These are phyloP conservation scores for Vanacampus margaritifer DNA, from an alignment of 2,113 vertebrate genomes.

Conservation along the genomic window DNA sequence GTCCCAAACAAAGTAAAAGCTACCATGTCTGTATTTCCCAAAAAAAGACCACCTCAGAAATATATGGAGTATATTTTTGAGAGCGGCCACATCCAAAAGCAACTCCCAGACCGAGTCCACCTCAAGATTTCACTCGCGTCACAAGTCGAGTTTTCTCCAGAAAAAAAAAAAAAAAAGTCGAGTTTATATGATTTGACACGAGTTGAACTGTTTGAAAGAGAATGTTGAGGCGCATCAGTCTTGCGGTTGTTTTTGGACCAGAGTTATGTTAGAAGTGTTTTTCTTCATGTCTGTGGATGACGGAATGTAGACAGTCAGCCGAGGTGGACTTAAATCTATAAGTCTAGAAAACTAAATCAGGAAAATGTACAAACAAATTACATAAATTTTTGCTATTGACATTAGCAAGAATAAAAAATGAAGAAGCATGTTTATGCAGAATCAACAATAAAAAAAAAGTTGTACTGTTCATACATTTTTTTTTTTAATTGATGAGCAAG, in stretches of 20 bases:
- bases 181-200: background rate
- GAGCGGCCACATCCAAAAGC: conserved; percentile 57
- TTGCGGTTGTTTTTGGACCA: conserved; percentile 58
- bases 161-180: too few species aligned
- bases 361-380: background rate
- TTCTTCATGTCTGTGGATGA: conserved; percentile 32
- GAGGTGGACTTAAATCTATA: conserved; percentile 36
- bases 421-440: background rate
- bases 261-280: conserved; percentile 22
- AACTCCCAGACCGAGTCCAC: conserved; percentile 30
- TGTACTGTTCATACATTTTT: too few species aligned
- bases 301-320: conserved; percentile 18
- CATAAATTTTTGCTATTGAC: background rate
- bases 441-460: too few species aligned
- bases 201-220: conserved; percentile 21
- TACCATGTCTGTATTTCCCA: conserved; percentile 76
- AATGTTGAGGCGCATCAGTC: conserved; percentile 1
- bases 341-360: background rate
- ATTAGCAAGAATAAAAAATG: background rate
- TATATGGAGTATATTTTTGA: conserved; percentile 59
- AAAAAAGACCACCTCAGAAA: conserved; percentile 65
- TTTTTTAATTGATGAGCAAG: too few species aligned
- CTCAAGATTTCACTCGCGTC: background rate
- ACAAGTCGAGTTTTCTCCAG: background rate
- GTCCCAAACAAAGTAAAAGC: conserved; percentile 41